Evolutionary conservation across 2,797 vertebrate genomes (phyloP).

Genomic region (Sorex maritimensis): DNA sequence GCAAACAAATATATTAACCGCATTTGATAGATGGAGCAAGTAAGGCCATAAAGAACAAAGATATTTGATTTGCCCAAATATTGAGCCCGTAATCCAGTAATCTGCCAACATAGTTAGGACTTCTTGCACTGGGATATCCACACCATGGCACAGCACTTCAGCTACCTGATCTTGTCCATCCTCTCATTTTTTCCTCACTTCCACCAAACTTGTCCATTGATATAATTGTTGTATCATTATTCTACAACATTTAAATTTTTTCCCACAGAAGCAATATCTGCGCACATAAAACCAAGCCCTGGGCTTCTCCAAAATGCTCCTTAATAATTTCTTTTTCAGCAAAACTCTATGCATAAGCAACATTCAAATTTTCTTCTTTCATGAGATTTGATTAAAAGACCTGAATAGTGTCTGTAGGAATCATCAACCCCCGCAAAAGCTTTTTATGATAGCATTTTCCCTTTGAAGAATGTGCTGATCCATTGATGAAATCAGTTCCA

Average conservation of each 20-base stretch:
- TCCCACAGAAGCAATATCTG: constrained; percentile 59
- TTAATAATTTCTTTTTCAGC: constrained; percentile 80
- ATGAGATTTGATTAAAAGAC: constrained; percentile 82
- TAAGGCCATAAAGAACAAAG: not conserved
- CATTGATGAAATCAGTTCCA: constrained; percentile 84
- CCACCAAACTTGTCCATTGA: not conserved
- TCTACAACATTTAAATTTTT: constrained; percentile 51
- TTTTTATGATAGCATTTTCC: constrained; percentile 75
- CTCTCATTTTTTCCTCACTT: constrained; percentile 43
- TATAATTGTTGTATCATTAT: constrained; percentile 35
- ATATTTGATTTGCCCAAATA: not conserved
- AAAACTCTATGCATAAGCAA: constrained; percentile 80
- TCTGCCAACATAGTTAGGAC: constrained; percentile 35
- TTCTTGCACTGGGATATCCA: not conserved
- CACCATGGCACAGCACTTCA: not conserved
- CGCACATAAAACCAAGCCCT: constrained; percentile 54
- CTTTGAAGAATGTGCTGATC: constrained; percentile 82
- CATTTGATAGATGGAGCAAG: not conserved
- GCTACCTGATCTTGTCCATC: not conserved
- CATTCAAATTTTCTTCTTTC: constrained; percentile 81
- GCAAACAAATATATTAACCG: not conserved
- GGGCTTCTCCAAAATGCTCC: constrained; percentile 21
- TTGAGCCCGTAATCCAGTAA: not conserved
- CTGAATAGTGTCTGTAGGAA: constrained; percentile 77
- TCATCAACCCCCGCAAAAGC: constrained; percentile 72